A percentile compares a stretch with the other conserved stretches of the same genome.
phyloP scores from a whole-genome alignment of 1,140 invertebrate genomes.

The Drosophila orosa region DNA sequence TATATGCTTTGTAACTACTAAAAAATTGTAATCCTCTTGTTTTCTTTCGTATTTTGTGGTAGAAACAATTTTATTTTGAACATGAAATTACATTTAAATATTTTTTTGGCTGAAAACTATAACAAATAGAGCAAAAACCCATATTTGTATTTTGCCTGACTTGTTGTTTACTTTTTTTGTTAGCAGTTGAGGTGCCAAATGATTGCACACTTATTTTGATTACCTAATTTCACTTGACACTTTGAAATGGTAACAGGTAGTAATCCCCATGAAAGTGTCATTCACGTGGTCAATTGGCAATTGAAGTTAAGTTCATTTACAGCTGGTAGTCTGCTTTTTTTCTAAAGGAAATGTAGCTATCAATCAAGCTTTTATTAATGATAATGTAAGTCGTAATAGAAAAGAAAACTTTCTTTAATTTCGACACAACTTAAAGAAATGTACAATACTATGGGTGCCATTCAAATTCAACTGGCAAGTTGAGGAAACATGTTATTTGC shows the following conservation, averaged over 20 bases:
- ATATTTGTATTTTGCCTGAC: neutral
- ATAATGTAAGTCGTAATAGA: neutral
- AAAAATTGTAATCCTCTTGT: no score
- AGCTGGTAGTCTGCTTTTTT: neutral
- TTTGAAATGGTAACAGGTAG: neutral
- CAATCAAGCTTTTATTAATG: neutral
- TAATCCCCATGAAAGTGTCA: neutral
- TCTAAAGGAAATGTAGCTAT: neutral
- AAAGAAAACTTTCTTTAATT: neutral
- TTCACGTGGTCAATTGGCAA: conserved; percentile 1
- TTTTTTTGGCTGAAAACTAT: neutral
- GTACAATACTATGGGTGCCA: neutral
- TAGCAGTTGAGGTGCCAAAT: conserved; percentile 16
- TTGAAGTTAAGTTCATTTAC: neutral
- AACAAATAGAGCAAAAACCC: neutral
- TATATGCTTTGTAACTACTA: no score
- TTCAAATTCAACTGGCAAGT: neutral
- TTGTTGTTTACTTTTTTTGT: conserved; percentile 17
- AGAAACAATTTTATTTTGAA: no score
- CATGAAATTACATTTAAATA: neutral
- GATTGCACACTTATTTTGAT: conserved; percentile 12
- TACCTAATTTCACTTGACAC: conserved; percentile 18
- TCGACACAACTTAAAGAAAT: neutral
- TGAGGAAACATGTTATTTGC: neutral
- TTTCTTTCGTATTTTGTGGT: no score